Conservation (phyloP, 2,888 invertebrate genomes). For the Aphodius sticticus region DNA sequence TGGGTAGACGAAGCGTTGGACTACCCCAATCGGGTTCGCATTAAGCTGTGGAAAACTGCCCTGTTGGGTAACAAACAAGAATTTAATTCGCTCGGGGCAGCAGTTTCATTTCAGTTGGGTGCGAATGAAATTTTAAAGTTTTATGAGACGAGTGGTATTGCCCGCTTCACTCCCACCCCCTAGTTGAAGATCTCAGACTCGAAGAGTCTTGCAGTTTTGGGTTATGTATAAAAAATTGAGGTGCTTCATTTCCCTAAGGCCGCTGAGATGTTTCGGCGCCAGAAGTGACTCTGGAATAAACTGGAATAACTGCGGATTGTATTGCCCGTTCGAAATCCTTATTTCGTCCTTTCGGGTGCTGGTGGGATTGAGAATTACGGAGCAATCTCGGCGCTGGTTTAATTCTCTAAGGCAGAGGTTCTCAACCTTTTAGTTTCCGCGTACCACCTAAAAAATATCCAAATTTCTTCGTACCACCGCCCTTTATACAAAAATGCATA, state of each 20-base stretch:
- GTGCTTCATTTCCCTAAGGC: conserved; percentile 15
- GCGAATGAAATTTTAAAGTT: conserved; percentile 51
- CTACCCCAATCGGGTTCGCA: neutral
- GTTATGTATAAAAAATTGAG: neutral
- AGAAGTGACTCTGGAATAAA: neutral
- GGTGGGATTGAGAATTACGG: neutral
- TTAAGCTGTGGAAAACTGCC: neutral
- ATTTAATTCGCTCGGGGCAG: conserved; percentile 15
- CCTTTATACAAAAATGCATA: too few relatives aligned
- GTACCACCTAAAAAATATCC: too few relatives aligned
- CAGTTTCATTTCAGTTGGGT: conserved; percentile 41
- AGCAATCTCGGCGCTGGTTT: neutral
- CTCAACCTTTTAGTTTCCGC: too few relatives aligned
- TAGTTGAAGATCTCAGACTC: conserved; percentile 36
- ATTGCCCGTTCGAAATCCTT: neutral
- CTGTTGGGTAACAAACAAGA: neutral
- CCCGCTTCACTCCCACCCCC: conserved; percentile 47
- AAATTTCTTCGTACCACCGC: too few relatives aligned
- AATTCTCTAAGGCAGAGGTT: too few relatives aligned
- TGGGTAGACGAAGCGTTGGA: neutral
- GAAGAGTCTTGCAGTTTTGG: neutral
- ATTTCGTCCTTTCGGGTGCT: neutral
- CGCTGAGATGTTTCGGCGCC: conserved; percentile 9
- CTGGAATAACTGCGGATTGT: neutral
- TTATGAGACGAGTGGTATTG: conserved; percentile 41